These are phyloP conservation scores for Pelmatolapia mariae DNA, from an alignment of 2,113 vertebrate genomes.

Conservation along the genomic window DNA sequence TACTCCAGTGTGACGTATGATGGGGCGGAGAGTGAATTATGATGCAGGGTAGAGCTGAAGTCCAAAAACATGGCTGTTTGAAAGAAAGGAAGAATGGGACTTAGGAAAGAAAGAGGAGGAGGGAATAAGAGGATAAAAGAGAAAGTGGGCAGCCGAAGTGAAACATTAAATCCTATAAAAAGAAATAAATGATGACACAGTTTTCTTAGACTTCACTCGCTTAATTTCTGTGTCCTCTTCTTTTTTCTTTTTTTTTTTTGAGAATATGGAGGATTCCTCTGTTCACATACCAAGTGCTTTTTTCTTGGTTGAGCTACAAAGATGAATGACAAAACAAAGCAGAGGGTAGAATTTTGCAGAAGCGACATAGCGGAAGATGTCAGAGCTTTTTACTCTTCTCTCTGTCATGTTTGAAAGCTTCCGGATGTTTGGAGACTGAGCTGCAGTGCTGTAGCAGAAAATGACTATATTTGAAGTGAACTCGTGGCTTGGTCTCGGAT, in stretches of 20 bases:
- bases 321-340: not conserved
- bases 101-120: not conserved
- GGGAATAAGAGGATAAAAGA: slow-evolving; percentile 11
- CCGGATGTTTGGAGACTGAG: slow-evolving; percentile 25
- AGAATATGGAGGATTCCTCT: not conserved
- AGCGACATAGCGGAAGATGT: slow-evolving; percentile 3
- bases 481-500: not conserved
- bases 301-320: not conserved
- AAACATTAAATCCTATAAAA: not conserved
- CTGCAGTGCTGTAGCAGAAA: slow-evolving; percentile 39
- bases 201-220: not conserved
- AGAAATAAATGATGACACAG: not conserved
- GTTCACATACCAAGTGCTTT: not conserved
- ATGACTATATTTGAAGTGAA: slow-evolving; percentile 37
- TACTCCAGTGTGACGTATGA: slow-evolving; percentile 39
- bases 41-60: slow-evolving; percentile 11
- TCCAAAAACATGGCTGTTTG: slow-evolving; percentile 12
- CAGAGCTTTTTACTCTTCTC: slow-evolving; percentile 5
- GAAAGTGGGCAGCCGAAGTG: not conserved
- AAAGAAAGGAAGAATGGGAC: slow-evolving; percentile 25
- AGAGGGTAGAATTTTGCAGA: not conserved
- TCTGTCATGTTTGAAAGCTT: slow-evolving; percentile 37
- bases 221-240: not conserved
- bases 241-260: not conserved
- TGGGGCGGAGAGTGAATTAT: slow-evolving; percentile 29